Percentiles rank a stretch among this genome's conserved stretches.
phyloP scores from a whole-genome alignment of 1,140 invertebrate genomes.

The Lasioglossum albipes region DNA sequence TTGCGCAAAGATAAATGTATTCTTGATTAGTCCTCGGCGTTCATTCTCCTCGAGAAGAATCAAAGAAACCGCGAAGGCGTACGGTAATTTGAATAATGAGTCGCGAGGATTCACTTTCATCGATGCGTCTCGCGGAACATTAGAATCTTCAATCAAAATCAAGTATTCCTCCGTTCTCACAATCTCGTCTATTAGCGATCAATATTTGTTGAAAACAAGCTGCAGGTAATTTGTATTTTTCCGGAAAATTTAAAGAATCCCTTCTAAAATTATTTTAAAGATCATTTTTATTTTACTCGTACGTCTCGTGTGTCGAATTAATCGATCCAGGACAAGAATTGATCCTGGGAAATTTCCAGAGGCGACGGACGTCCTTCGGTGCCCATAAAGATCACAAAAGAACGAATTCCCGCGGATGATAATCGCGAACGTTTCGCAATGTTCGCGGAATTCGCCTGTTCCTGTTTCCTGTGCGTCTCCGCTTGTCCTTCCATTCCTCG shows the following conservation, averaged over 20 bases:
- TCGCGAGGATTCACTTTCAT: constrained; percentile 7
- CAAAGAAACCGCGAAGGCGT: background rate
- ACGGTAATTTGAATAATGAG: constrained; percentile 13
- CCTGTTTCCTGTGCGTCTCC: constrained; percentile 50
- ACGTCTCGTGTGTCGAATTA: too few species aligned
- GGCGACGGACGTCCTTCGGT: constrained; percentile 18
- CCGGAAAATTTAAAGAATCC: too few species aligned
- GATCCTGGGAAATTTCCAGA: constrained; percentile 24
- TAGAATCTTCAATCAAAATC: too few species aligned
- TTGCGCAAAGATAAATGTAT: constrained; percentile 37
- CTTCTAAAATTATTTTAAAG: too few species aligned
- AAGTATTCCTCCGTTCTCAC: too few species aligned
- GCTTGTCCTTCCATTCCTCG: constrained; percentile 73
- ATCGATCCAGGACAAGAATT: too few species aligned
- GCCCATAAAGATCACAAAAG: constrained; percentile 29
- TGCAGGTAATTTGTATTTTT: too few species aligned
- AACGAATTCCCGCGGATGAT: constrained; percentile 38
- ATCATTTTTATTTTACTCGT: too few species aligned
- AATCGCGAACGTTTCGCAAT: constrained; percentile 57
- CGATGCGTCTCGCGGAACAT: background rate
- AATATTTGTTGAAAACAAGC: too few species aligned
- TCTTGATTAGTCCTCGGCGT: constrained; percentile 4
- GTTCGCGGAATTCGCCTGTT: constrained; percentile 64
- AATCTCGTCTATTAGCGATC: too few species aligned
- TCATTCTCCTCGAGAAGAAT: background rate